Evolutionary conservation across 2,888 invertebrate species (phyloP).

Genomic region (Dasypogon diadema): DNA sequence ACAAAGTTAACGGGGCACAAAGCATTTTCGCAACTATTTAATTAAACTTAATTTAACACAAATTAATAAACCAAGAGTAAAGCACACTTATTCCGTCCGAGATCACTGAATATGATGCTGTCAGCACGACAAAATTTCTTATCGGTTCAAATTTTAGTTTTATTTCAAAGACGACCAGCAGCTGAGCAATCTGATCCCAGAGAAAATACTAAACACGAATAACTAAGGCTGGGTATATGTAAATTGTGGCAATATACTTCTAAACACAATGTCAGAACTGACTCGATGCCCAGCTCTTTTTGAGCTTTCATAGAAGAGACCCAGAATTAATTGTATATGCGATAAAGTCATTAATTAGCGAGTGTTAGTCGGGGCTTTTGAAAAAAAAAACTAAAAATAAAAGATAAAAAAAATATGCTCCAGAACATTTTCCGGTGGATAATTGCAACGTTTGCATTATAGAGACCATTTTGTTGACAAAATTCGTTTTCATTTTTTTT

Average conservation of each 20-base stretch:
- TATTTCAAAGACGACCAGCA: not conserved
- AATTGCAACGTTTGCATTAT: constrained; percentile 5
- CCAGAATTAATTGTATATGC: constrained; percentile 7
- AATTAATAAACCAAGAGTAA: not conserved
- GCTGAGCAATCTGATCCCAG: not conserved
- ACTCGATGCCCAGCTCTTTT: not conserved
- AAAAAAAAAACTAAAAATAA: too few species aligned
- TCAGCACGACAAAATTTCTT: not conserved
- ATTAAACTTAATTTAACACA: not conserved
- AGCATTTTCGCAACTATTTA: not conserved
- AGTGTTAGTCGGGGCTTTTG: not conserved
- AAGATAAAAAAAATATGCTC: not conserved
- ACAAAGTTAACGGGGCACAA: not conserved
- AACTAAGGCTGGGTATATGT: too few species aligned
- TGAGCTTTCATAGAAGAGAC: not conserved
- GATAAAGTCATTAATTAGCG: constrained; percentile 16
- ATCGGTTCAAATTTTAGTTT: not conserved
- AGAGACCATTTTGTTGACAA: constrained; percentile 5
- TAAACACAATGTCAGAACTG: not conserved
- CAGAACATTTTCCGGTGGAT: constrained; percentile 1
- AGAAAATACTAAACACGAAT: too few species aligned
- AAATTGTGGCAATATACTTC: too few species aligned
- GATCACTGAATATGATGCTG: not conserved
- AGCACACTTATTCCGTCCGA: not conserved
- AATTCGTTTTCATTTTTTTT: not conserved